Evolutionary conservation across 1,140 invertebrate species (phyloP), one percentile per base, ranked within the genome.

Genomic region (Microplitis mediator): DNA sequence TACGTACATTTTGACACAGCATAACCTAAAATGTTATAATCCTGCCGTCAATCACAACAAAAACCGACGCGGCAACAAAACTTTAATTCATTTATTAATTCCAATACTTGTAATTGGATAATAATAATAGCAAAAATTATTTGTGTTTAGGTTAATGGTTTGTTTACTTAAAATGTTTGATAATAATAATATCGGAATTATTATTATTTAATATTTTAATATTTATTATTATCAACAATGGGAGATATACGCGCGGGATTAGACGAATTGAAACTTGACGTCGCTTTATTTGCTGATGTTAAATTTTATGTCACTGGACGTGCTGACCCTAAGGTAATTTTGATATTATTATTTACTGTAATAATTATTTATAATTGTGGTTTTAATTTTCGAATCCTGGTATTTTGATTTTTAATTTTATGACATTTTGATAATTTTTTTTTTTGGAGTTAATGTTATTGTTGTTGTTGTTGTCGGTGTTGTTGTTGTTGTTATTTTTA

Each of bases 221-320:
- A 31, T 62, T 60, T 54, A 60, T 45, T 60, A 64, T 50, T 64
- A 45, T 31, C 23, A 75, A 73, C 74, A 76, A 87, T 87, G 86
- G 85, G 86, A 39, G 86, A 87, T 76, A 86, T 86, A 77, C 80
- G 84, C 16, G 85, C 86, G 70, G 85, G 86, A 39, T 77, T 87
- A 58, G 86, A 87, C 23, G 86, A 87, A 72, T 73, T 87, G 45
- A 87, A 87, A 63, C 77, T 87, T 54, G 85, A 87, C 67, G 74
- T 79, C 56, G 81, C 80, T 66, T 79, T 86, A 58, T 87, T 87
- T 75, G 82, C 83, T 69, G 85, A 91, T 86, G 88, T 93, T 75
- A 93, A 92, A 84, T 93, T 90, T 87, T 92, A 91, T 85, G 86
- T 92, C 78, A 92, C 90, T 81, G 92, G 92, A 74, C 89, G 91